Conservation (phyloP, 2,797 vertebrate genomes). For the Chiloscyllium punctatum region DNA sequence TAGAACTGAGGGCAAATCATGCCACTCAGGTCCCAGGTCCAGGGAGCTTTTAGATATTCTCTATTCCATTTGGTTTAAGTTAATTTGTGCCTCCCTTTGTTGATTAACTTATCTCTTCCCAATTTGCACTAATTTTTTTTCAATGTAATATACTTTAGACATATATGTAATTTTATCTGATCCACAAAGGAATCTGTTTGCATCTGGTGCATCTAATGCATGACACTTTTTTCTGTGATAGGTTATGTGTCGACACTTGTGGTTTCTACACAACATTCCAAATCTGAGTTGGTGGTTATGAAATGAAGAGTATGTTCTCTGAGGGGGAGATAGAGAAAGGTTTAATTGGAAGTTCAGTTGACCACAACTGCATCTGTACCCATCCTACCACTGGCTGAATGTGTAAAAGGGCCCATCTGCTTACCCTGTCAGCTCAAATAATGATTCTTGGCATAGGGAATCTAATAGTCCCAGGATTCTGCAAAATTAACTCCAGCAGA, state of each 20-base stretch:
- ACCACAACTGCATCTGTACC: neutral
- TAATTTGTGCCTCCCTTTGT: neutral
- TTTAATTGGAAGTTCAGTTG: neutral
- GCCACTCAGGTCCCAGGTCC: slow-evolving; percentile 46
- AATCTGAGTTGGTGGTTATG: neutral
- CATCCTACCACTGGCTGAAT: neutral
- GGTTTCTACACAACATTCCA: neutral
- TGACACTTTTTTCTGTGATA: neutral
- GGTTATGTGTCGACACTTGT: no score
- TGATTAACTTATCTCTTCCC: slow-evolving; percentile 2
- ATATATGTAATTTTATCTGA: neutral
- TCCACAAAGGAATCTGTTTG: neutral
- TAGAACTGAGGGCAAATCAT: slow-evolving; percentile 53
- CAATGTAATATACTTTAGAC: neutral
- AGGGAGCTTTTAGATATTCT: slow-evolving; percentile 3
- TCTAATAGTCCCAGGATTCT: neutral
- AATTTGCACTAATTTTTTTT: neutral
- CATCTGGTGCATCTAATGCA: neutral
- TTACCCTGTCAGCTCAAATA: neutral
- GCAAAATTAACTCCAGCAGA: neutral
- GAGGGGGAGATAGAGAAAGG: neutral
- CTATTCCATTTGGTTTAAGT: neutral
- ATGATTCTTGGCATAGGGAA: neutral
- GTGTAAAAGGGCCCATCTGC: neutral
- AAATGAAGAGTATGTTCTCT: neutral